Percentiles rank a stretch among this genome's conserved stretches.
Conservation (phyloP, 2,113 vertebrate species). For the Petaurus breviceps region DNA sequence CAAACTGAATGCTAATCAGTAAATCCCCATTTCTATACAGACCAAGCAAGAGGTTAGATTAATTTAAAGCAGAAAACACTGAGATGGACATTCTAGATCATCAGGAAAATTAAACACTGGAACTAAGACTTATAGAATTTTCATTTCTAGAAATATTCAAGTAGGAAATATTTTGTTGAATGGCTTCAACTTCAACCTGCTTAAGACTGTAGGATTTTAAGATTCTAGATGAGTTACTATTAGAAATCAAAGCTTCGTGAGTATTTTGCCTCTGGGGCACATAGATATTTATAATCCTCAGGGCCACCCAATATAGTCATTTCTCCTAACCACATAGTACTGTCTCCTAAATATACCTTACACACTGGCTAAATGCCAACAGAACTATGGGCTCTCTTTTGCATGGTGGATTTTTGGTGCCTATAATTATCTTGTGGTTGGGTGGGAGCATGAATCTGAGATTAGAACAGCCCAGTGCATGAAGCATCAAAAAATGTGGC, state of each 20-base stretch:
- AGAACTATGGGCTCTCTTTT: conserved; percentile 56
- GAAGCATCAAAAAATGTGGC: neutral
- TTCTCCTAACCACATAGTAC: conserved; percentile 49
- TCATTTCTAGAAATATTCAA: conserved; percentile 32
- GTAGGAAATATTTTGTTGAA: conserved; percentile 18
- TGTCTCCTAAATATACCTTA: conserved; percentile 66
- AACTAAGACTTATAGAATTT: conserved; percentile 27
- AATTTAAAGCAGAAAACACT: neutral
- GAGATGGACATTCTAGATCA: neutral
- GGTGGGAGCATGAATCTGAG: conserved; percentile 51
- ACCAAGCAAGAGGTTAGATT: neutral
- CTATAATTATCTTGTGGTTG: conserved; percentile 52
- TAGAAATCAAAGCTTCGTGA: conserved; percentile 65
- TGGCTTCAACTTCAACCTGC: conserved; percentile 30
- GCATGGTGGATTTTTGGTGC: conserved; percentile 47
- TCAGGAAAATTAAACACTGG: conserved; percentile 13
- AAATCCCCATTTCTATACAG: neutral
- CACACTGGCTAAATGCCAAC: conserved; percentile 52
- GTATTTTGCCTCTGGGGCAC: conserved; percentile 54
- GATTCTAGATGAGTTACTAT: conserved; percentile 64
- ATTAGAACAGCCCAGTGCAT: conserved; percentile 53
- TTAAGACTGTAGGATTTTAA: conserved; percentile 51
- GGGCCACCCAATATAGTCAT: conserved; percentile 60
- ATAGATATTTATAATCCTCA: conserved; percentile 60
- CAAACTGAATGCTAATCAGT: neutral